phyloP scores from a whole-genome alignment of 2,888 invertebrate genomes.

The Frankliniella intonsa region DNA sequence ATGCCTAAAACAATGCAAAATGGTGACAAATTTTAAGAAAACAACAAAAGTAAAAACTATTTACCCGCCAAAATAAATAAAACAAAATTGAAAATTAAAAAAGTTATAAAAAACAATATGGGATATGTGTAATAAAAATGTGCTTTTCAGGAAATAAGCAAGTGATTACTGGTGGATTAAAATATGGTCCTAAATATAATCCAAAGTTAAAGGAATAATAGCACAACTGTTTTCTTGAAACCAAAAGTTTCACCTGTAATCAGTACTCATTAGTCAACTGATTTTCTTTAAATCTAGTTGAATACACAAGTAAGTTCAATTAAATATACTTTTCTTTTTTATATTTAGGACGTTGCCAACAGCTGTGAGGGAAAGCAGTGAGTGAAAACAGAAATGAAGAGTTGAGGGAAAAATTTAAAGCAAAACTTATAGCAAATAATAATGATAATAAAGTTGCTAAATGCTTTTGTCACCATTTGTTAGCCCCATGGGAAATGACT shows the following conservation, averaged over 20 bases:
- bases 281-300: neutral
- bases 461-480: neutral
- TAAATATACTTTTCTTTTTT: neutral
- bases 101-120: neutral
- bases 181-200: constrained; percentile 11
- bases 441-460: neutral
- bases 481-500: neutral
- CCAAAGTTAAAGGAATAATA: neutral
- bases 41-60: neutral
- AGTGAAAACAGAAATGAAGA: neutral
- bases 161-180: neutral
- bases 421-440: no score
- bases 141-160: constrained; percentile 1
- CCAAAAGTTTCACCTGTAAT: neutral
- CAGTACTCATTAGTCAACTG: no score
- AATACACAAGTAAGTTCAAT: neutral
- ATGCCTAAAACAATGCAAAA: constrained; percentile 20
- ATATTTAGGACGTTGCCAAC: neutral
- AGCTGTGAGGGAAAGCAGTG: neutral
- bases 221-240: neutral
- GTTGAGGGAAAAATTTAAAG: neutral
- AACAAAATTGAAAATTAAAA: neutral
- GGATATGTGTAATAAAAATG: neutral
- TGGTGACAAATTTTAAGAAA: neutral
- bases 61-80: neutral